phyloP scores from a whole-genome alignment of 2,113 vertebrate genomes.

The Heloderma charlesbogerti region DNA sequence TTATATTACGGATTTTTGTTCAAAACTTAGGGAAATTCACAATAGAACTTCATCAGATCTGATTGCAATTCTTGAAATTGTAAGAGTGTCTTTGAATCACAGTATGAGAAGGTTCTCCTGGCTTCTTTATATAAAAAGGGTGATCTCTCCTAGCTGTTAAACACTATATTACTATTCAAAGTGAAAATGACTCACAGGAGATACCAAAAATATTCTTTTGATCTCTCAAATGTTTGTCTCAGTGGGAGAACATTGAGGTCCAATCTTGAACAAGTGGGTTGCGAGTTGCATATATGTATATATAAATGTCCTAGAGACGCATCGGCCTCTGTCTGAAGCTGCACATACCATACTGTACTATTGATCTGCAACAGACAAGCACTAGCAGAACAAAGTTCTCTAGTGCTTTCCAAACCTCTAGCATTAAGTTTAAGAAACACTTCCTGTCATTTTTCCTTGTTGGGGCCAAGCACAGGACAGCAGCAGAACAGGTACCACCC shows the following conservation, averaged over 20 bases:
- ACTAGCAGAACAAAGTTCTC: not conserved
- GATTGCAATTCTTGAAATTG: not conserved
- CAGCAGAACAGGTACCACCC: not conserved
- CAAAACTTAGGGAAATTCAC: constrained; percentile 51
- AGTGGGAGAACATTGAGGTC: not conserved
- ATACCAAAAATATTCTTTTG: not conserved
- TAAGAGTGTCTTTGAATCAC: not conserved
- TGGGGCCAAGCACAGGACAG: constrained; percentile 26
- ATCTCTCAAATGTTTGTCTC: not conserved
- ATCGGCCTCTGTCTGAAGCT: not conserved
- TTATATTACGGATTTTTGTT: constrained; percentile 28
- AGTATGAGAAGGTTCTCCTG: not conserved
- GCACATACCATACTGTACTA: not conserved
- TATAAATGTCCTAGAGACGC: not conserved
- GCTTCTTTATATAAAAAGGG: not conserved
- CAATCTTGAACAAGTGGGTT: not conserved
- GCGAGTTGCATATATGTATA: not conserved
- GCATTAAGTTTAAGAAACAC: too few relatives aligned
- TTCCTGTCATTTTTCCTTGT: constrained; percentile 30
- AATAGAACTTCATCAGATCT: not conserved
- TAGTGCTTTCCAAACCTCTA: too few relatives aligned
- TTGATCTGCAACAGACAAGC: not conserved
- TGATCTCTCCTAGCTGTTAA: not conserved
- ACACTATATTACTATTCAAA: not conserved
- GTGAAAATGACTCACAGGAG: not conserved